Percentiles rank a stretch among this genome's conserved stretches.
phyloP scores from a whole-genome alignment of 2,113 vertebrate genomes.

The Cricetomys ansorgei region DNA sequence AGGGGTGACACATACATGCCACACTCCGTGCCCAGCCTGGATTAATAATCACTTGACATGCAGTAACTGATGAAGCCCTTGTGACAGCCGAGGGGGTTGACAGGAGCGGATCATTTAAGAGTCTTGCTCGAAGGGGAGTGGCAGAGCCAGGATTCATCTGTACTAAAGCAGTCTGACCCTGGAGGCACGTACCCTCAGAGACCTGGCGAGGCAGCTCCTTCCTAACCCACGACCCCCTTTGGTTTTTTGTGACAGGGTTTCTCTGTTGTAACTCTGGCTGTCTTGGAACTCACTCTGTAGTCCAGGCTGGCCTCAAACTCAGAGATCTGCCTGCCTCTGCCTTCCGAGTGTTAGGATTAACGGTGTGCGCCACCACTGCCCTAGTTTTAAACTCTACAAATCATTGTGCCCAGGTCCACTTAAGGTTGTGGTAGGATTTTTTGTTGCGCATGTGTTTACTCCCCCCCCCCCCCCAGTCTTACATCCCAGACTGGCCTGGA shows the following conservation, averaged over 20 bases:
- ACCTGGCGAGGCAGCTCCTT: background rate
- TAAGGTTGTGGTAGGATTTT: background rate
- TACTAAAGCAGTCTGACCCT: background rate
- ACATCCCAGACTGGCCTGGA: background rate
- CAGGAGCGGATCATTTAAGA: background rate
- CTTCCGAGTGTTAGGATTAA: too few species aligned
- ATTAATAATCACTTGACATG: background rate
- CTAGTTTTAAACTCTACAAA: too few species aligned
- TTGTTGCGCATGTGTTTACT: background rate
- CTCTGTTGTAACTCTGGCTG: too few species aligned
- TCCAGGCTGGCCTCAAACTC: too few species aligned
- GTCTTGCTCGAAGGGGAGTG: background rate
- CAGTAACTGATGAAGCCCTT: background rate
- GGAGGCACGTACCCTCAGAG: accelerated
- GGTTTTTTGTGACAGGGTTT: too few species aligned
- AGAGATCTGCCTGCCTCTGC: too few species aligned
- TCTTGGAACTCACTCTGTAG: too few species aligned
- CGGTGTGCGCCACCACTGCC: too few species aligned
- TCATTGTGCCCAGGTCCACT: too few species aligned
- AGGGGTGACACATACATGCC: accelerated
- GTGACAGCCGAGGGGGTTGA: background rate
- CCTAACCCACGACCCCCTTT: too few species aligned
- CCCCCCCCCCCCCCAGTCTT: background rate
- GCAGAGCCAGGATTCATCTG: background rate
- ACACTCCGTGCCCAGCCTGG: accelerated